Base-by-base conservation (phyloP, 2,113 vertebrate species). In the Leptodactylus fuscus region DNA sequence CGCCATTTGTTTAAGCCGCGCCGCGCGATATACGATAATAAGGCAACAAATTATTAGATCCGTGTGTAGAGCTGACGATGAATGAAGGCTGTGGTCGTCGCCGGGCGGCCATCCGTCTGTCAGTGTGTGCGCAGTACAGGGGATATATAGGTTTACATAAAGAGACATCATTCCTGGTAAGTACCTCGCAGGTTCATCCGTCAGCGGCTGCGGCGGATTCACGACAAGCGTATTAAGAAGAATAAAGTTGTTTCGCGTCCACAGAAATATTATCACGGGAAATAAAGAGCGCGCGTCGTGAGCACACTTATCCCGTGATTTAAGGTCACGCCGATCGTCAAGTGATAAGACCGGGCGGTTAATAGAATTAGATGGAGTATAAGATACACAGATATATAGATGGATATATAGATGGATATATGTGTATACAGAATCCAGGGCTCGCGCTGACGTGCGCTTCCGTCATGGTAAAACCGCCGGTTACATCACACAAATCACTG, bases 41-140 rank as follows among this genome's bases (percentile, higher is more conserved):
- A 88, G 90, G 91, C 90, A 88, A 90, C 88, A 93, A 89, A 88
- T 70, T 87, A 92, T 91, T 91, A 90, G 87, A 90, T 92, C 90
- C 88, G 53, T 22, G 69, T 85, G 76, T 0, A 22, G 29, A 83
- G 44, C 71, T 89, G 88, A 89, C 91, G 89, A 74, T 48, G 88
- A 85, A 86, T 67, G 88, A 86, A 87, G 89, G 36, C 32, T 86
- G 90, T 90, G 91, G 89, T 90, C 89, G 89, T 51, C 18, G 77
- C 86, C 86, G 86, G 88, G 89, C 89, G 75, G 77, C 78, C 85
- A 83, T 91, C 90, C 89, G 60, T 89, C 74, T 85, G 74, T 78
- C 73, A 78, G 49, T 34, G 41, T 27, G 20, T 4, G 22, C 32
- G 9, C 38, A 5, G 16, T 84, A 27, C n/a, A 29, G 46, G 41